Conservation (phyloP, 35 echinoderm and acorn worm species). For the Strongylocentrotus purpuratus region DNA sequence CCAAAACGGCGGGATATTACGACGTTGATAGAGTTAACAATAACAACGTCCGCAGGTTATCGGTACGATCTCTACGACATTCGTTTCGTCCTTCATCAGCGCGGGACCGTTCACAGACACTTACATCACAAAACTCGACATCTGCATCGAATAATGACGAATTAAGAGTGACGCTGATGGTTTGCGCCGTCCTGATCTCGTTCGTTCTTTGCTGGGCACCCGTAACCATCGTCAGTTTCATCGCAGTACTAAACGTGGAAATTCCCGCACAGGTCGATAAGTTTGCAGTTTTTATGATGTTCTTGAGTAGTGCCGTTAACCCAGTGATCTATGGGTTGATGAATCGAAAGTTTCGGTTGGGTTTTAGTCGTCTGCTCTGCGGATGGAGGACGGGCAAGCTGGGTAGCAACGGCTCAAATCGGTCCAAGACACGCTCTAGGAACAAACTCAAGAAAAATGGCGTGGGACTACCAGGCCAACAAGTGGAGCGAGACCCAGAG, state of each 20-base stretch:
- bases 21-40: conserved; percentile 34
- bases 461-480: not conserved
- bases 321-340: conserved; percentile 87
- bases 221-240: conserved; percentile 82
- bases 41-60: conserved; percentile 25
- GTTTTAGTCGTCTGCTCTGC: conserved; percentile 57
- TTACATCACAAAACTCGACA: not conserved
- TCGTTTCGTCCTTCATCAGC: conserved; percentile 29
- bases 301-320: conserved; percentile 79
- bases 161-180: conserved; percentile 72
- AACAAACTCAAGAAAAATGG: conserved; percentile 26
- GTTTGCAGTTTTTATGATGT: conserved; percentile 94
- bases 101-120: conserved; percentile 16
- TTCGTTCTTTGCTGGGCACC: conserved; percentile 93
- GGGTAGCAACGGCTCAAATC: conserved; percentile 23
- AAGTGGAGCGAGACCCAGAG: not conserved
- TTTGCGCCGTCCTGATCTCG: conserved; percentile 72
- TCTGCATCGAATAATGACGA: conserved; percentile 62
- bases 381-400: conserved; percentile 41
- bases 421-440: conserved; percentile 13
- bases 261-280: conserved; percentile 60
- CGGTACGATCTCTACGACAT: conserved; percentile 19
- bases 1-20: conserved; percentile 21
- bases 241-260: conserved; percentile 51
- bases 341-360: conserved; percentile 83